phyloP scores from a whole-genome alignment of 2,113 vertebrate genomes.

The Callionymus lyra region DNA sequence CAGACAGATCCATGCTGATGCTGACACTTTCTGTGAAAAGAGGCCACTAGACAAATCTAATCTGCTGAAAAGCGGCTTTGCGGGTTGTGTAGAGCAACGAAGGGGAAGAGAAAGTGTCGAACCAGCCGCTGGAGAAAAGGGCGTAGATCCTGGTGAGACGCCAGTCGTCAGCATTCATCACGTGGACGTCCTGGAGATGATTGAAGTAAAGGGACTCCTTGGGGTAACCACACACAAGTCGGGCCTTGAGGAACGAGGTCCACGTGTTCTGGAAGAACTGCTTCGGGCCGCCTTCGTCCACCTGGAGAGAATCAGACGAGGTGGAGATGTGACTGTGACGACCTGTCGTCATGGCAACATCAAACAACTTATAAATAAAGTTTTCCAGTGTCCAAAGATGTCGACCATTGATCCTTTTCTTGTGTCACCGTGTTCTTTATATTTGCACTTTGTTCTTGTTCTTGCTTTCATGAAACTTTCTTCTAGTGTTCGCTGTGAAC shows the following conservation, averaged over 20 bases:
- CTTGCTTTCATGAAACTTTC: too few species aligned
- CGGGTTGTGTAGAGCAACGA: neutral
- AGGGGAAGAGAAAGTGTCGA: conserved; percentile 30
- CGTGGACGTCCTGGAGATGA: conserved; percentile 76
- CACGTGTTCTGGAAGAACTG: conserved; percentile 79
- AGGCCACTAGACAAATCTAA: neutral
- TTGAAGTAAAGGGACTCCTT: conserved; percentile 82
- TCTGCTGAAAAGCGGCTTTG: conserved; percentile 10
- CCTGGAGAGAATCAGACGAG: conserved; percentile 49
- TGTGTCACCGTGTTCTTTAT: too few species aligned
- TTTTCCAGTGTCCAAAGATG: too few species aligned
- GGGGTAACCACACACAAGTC: conserved; percentile 77
- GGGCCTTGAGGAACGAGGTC: conserved; percentile 88
- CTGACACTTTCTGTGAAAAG: too few species aligned
- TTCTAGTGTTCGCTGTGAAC: too few species aligned
- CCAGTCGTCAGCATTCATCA: conserved; percentile 70
- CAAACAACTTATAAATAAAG: too few species aligned
- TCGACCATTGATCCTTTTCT: too few species aligned
- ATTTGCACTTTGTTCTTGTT: too few species aligned
- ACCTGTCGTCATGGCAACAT: too few species aligned
- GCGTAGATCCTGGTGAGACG: conserved; percentile 70
- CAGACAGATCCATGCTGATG: too few species aligned
- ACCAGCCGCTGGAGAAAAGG: conserved; percentile 88
- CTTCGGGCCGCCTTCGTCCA: conserved; percentile 79
- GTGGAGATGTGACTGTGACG: too few species aligned